Evolutionary conservation across 2,888 invertebrate species (phyloP).

Genomic region (Trilocha varians): DNA sequence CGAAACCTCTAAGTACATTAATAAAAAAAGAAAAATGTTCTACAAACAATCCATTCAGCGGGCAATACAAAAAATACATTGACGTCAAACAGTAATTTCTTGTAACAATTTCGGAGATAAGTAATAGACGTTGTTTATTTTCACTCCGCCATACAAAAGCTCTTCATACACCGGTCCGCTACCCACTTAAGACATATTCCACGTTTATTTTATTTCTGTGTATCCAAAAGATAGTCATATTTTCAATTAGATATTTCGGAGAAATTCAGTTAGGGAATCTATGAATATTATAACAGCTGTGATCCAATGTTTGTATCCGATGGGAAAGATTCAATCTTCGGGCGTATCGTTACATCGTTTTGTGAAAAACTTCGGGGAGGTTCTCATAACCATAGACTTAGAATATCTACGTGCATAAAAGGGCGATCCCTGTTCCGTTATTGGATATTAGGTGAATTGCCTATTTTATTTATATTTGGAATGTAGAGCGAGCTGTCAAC

Average conservation of each 20-base stretch:
- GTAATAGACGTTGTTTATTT: slow-evolving; percentile 3
- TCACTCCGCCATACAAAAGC: background rate
- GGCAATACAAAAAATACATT: slow-evolving; percentile 2
- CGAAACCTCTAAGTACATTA: too few relatives aligned
- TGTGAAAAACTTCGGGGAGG: slow-evolving; percentile 1
- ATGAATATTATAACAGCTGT: slow-evolving; percentile 14
- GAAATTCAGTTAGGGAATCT: slow-evolving; percentile 9
- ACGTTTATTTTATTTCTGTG: slow-evolving; percentile 1
- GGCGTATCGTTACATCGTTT: slow-evolving; percentile 1
- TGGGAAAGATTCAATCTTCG: slow-evolving; percentile 7
- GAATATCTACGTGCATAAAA: too few relatives aligned
- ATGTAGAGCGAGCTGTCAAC: slow-evolving; percentile 48
- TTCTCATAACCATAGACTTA: background rate
- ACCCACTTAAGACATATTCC: slow-evolving; percentile 1
- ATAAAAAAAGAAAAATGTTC: too few relatives aligned
- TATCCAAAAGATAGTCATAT: slow-evolving; percentile 1
- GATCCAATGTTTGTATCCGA: slow-evolving; percentile 12
- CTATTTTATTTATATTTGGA: slow-evolving; percentile 44
- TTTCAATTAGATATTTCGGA: slow-evolving; percentile 10
- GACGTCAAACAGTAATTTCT: slow-evolving; percentile 2
- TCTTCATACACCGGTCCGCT: background rate
- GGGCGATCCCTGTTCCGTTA: background rate
- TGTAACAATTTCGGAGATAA: slow-evolving; percentile 1
- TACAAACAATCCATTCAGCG: slow-evolving; percentile 1
- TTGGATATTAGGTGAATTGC: background rate